Conservation (phyloP, 2,888 invertebrate genomes). For the Cryptus armator region DNA sequence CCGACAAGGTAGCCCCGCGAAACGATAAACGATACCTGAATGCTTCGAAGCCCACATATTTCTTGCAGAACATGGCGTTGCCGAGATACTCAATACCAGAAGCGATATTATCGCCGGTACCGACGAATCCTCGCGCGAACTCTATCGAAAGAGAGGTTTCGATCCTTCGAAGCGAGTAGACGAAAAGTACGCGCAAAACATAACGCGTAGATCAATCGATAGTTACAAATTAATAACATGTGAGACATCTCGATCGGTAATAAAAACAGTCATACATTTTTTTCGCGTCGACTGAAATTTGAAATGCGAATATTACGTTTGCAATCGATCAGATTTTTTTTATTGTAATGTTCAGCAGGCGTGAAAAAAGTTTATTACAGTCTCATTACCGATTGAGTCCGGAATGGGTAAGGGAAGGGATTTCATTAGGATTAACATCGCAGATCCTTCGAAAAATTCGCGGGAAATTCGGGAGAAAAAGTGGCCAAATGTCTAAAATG, state of each 20-base stretch:
- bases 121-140: constrained; percentile 84
- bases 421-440: too few relatives aligned
- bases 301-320: not conserved
- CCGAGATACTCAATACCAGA: constrained; percentile 84
- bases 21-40: constrained; percentile 18
- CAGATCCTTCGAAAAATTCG: constrained; percentile 64
- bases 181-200: constrained; percentile 79
- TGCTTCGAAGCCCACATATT: constrained; percentile 11
- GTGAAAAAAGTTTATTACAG: too few relatives aligned
- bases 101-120: constrained; percentile 83
- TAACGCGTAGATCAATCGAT: not conserved
- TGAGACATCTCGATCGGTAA: too few relatives aligned
- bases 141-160: constrained; percentile 85
- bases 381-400: too few relatives aligned
- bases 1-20: constrained; percentile 36
- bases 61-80: constrained; percentile 77
- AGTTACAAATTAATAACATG: too few relatives aligned
- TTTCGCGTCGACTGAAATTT: not conserved
- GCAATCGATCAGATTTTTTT: too few relatives aligned
- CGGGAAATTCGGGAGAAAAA: constrained; percentile 65
- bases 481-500: constrained; percentile 71
- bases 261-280: not conserved
- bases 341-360: not conserved
- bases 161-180: constrained; percentile 84
- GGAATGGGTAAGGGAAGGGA: too few relatives aligned